These are phyloP conservation scores for Chamaea fasciata DNA, from an alignment of 2,113 vertebrate species.

Conservation along the genomic window DNA sequence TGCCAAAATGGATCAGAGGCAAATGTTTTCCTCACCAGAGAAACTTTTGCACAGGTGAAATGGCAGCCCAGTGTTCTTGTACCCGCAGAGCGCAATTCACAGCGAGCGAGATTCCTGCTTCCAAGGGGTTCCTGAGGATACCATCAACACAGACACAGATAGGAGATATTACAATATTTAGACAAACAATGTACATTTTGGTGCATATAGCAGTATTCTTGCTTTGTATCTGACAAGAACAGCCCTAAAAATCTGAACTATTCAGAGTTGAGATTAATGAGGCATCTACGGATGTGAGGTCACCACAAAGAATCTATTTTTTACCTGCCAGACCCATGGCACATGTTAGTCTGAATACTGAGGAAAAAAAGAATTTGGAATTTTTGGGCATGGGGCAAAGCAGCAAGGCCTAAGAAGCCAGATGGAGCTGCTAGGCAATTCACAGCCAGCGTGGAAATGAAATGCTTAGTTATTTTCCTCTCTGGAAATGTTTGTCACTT, in stretches of 20 bases:
- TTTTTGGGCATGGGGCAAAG: neutral
- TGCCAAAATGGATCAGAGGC: neutral
- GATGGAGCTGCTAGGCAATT: neutral
- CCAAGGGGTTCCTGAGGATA: slow-evolving; percentile 21
- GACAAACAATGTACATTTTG: neutral
- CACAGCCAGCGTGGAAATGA: neutral
- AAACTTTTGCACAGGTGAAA: slow-evolving; percentile 60
- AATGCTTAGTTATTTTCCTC: neutral
- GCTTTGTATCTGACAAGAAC: neutral
- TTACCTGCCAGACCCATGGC: neutral
- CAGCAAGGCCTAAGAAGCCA: neutral
- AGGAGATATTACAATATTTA: neutral
- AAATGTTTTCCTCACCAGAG: slow-evolving; percentile 52
- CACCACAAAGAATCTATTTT: neutral
- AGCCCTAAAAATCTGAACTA: neutral
- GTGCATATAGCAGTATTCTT: neutral
- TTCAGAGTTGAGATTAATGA: neutral
- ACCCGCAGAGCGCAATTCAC: neutral
- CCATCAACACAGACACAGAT: neutral
- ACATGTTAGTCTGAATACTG: neutral
- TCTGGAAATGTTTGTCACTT: neutral
- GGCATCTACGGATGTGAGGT: neutral
- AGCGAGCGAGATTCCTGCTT: neutral
- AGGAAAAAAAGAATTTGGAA: neutral
- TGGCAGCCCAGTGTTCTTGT: neutral